Evolutionary conservation across 2,888 invertebrate species (phyloP), one percentile per base, ranked within the genome.

Genomic region (Eretmocerus hayati): DNA sequence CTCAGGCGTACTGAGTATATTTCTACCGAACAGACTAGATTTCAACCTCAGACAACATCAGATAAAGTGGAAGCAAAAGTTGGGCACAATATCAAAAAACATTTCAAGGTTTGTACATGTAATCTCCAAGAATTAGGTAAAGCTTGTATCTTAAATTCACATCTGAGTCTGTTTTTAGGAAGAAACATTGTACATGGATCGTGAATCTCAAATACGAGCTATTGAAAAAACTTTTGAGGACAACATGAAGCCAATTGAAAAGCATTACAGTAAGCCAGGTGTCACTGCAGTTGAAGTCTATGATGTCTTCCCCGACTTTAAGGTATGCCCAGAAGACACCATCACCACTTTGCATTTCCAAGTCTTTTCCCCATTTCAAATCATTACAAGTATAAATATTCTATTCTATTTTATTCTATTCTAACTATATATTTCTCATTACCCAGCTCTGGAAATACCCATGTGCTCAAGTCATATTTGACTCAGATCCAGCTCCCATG

Each of bases 21-120:
- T 64, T 96, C 96, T 4, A 96, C 97, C 32, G 99, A 99, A 74
- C 95, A 93, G 71, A 97, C 96, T 18, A 81, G 97, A 55, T 97
- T 95, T 73, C 94, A 95, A 69, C 93, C 95, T 16, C 90, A 91
- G 70, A 88, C 90, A 58, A 87, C 90, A 80, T 54, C 54, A 11
- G 96, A 97, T 67, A 94, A 96, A 77, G 93, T 94, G 67, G 99
- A 99, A 78, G 94, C 96, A 0, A 97, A 95, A 81, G 94, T 99
- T 48, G 99, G 97, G 66, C 97, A 91, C 74, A 95, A 92, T 73
- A 91, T 96, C 59, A 96, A 97, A 72, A 95, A 94, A 72, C 87
- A 86, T 66, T 81, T 90, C 60, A 81, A 79, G 65, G 75, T 74
- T 26, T 2, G 23, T 16, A n/a, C n/a, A n/a, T n/a, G n/a, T n/a